These are phyloP conservation scores for Helicoverpa zea DNA, from an alignment of 1,140 invertebrate species.

Conservation along the genomic window DNA sequence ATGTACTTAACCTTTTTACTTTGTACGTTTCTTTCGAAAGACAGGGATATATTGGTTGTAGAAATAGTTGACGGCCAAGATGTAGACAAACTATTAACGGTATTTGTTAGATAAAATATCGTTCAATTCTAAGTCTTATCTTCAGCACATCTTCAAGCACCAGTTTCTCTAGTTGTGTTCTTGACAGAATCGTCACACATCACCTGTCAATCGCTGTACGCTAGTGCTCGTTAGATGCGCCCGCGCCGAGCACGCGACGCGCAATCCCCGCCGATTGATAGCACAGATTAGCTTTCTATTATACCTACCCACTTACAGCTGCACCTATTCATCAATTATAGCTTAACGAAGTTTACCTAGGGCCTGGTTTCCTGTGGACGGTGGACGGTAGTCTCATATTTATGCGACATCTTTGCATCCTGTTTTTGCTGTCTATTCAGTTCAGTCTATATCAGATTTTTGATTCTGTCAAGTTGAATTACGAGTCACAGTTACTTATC, in stretches of 20 bases:
- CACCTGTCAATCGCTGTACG: not conserved
- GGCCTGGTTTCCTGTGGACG: not conserved
- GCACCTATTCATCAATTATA: conserved; percentile 7
- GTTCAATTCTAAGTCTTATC: too few species aligned
- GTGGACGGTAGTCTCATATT: not conserved
- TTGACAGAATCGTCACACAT: conserved; percentile 4
- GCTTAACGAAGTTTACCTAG: not conserved
- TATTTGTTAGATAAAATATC: too few species aligned
- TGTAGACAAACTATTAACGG: too few species aligned
- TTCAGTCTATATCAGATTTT: too few species aligned
- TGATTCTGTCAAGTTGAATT: not conserved
- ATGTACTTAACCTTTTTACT: not conserved
- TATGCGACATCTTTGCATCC: not conserved
- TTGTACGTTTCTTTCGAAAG: not conserved
- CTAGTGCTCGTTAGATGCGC: conserved; percentile 22
- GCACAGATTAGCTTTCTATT: conserved; percentile 60
- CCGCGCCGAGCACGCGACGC: conserved; percentile 7
- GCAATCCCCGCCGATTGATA: conserved; percentile 54
- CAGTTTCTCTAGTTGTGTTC: not conserved
- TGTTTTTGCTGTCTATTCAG: not conserved
- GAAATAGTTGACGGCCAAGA: too few species aligned
- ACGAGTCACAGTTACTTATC: conserved; percentile 23
- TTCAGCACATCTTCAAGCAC: not conserved
- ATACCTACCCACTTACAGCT: conserved; percentile 39
- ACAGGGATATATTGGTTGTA: not conserved